Evolutionary conservation across 2,888 invertebrate species (phyloP).

Genomic region (Ornithoptera alexandrae): DNA sequence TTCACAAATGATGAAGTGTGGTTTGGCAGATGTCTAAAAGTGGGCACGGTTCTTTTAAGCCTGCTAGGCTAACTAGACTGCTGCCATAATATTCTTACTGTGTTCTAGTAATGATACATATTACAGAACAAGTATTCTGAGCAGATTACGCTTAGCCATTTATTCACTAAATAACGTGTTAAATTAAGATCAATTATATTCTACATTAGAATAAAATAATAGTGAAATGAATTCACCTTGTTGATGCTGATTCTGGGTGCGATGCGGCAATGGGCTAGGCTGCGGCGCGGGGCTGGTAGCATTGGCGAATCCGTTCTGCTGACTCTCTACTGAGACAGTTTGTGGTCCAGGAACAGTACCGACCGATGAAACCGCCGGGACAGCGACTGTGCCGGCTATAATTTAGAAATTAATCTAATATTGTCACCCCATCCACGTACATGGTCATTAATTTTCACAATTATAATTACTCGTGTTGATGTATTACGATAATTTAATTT

Average conservation of each 20-base stretch:
- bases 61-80: no score
- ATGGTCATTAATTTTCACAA: no score
- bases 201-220: neutral
- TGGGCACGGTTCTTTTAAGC: no score
- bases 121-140: neutral
- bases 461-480: no score
- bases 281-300: constrained; percentile 65
- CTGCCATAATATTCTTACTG: neutral
- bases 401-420: neutral
- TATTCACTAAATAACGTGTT: neutral
- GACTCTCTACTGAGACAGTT: constrained; percentile 53
- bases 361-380: constrained; percentile 30
- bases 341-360: constrained; percentile 53
- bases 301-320: constrained; percentile 67
- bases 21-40: no score
- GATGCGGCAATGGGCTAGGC: constrained; percentile 59
- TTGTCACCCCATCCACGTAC: no score
- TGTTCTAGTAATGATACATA: neutral
- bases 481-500: no score
- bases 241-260: constrained; percentile 54
- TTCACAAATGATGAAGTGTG: no score
- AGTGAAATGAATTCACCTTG: constrained; percentile 44
- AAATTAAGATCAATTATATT: neutral
- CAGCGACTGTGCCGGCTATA: constrained; percentile 20
- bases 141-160: neutral